Percentiles rank a stretch among this genome's conserved stretches.
Conservation (phyloP, 2,797 vertebrate species). For the Pyrocephalus nanus region DNA sequence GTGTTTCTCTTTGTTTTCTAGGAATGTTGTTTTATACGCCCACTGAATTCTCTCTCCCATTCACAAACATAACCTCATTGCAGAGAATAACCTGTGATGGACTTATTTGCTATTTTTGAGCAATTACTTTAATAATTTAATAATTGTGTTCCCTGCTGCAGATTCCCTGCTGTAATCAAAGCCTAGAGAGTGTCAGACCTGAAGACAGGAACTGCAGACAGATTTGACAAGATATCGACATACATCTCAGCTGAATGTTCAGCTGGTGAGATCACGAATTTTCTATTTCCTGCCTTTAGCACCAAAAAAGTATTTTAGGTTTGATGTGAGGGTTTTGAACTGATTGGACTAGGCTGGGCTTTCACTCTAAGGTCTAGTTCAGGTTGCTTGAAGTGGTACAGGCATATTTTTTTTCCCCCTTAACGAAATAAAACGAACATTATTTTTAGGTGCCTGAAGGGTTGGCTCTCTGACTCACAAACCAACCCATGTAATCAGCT, state of each 20-base stretch:
- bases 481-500: slow-evolving; percentile 65
- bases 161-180: background rate
- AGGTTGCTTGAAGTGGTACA: slow-evolving; percentile 9
- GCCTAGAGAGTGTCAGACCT: background rate
- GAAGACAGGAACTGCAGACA: background rate
- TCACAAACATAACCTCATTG: background rate
- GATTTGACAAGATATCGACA: background rate
- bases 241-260: background rate
- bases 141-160: background rate
- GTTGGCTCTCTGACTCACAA: slow-evolving; percentile 51
- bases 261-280: background rate
- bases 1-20: background rate
- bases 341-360: background rate
- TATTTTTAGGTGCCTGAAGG: slow-evolving; percentile 70
- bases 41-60: background rate
- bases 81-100: background rate
- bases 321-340: background rate
- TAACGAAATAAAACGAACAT: slow-evolving; percentile 23
- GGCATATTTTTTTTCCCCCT: background rate
- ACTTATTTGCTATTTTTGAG: background rate
- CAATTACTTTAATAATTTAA: background rate
- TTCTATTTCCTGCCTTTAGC: background rate
- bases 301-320: background rate
- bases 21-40: background rate
- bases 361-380: slow-evolving; percentile 25